These are phyloP conservation scores for Piprites chloris DNA, from an alignment of 2,113 vertebrate species.

Conservation along the genomic window DNA sequence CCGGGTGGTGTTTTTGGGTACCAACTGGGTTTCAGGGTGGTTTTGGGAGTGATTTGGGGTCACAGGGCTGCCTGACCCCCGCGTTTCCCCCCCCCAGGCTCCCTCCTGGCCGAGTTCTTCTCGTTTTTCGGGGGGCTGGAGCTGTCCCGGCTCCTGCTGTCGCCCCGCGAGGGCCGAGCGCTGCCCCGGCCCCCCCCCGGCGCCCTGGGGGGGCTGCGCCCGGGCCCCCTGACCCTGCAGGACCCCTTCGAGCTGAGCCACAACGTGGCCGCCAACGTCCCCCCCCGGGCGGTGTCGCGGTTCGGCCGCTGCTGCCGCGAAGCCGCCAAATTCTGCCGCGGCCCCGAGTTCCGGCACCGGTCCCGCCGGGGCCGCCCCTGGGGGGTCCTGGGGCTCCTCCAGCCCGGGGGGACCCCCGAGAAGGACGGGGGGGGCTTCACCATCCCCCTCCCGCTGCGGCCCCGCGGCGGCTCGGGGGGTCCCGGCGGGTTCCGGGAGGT, in stretches of 20 bases:
- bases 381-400: constrained; percentile 85
- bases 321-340: constrained; percentile 85
- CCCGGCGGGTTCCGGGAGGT: not conserved
- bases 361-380: constrained; percentile 83
- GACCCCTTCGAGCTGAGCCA: constrained; percentile 92
- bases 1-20: too few species aligned
- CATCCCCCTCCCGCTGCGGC: not conserved
- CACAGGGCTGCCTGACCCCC: not conserved
- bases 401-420: not conserved
- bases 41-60: too few species aligned
- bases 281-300: constrained; percentile 69
- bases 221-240: constrained; percentile 85
- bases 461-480: accelerated
- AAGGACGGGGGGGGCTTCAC: not conserved
- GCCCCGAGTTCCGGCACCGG: constrained; percentile 82
- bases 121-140: constrained; percentile 80
- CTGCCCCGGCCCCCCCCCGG: constrained; percentile 55
- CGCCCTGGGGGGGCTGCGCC: constrained; percentile 15
- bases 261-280: constrained; percentile 89
- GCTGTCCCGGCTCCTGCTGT: constrained; percentile 78
- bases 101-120: constrained; percentile 86
- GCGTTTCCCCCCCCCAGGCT: constrained; percentile 12
- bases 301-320: constrained; percentile 79
- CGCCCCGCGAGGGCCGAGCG: constrained; percentile 73
- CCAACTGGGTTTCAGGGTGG: too few species aligned